Evolutionary conservation across 2,797 vertebrate species (phyloP).

Genomic region (Cygnus olor): DNA sequence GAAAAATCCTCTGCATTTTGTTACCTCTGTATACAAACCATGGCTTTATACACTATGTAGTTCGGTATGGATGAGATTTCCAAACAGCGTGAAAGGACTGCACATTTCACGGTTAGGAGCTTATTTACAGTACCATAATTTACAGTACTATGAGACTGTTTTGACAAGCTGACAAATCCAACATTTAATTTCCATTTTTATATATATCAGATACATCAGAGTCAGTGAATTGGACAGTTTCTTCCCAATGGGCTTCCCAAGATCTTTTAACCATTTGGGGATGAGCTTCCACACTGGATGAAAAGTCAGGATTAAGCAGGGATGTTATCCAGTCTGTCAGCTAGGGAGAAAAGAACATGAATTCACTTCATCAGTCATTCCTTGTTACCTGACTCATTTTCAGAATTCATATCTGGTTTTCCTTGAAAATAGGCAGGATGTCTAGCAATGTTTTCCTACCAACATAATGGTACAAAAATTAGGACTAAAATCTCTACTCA

Average conservation of each 20-base stretch:
- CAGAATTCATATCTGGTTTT: background rate
- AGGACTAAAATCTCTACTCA: fast-evolving
- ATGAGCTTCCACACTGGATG: fast-evolving
- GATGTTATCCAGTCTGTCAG: background rate
- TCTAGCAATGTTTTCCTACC: background rate
- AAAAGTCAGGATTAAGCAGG: background rate
- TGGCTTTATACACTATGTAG: background rate
- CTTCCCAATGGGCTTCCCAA: background rate
- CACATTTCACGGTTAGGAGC: background rate
- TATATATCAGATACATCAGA: background rate
- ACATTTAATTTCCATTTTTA: background rate
- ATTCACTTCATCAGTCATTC: background rate
- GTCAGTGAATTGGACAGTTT: background rate
- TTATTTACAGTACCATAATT: background rate
- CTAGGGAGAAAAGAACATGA: background rate
- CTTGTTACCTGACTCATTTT: background rate
- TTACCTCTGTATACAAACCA: background rate
- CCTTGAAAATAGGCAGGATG: background rate
- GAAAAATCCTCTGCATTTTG: background rate
- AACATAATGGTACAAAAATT: background rate
- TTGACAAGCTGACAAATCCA: background rate
- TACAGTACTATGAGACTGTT: background rate
- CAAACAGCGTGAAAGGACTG: background rate
- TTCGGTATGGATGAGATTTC: background rate
- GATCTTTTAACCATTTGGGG: background rate